Conservation (phyloP, 2,888 invertebrate species). For the Flexamia atlantica region DNA sequence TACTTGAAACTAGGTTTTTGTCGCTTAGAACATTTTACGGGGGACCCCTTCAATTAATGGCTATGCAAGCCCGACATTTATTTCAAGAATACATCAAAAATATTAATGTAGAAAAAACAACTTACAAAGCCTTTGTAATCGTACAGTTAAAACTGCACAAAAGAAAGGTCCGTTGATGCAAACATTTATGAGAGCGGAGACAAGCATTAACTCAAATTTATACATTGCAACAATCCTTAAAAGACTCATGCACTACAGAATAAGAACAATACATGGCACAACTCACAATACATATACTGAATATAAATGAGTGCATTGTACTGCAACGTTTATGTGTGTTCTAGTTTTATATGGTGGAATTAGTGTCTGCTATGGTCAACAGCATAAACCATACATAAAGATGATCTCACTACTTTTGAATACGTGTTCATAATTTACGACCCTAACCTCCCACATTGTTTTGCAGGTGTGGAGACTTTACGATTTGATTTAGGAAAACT, state of each 20-base stretch:
- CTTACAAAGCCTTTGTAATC: too few species aligned
- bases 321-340: constrained; percentile 28
- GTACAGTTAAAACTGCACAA: too few species aligned
- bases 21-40: too few species aligned
- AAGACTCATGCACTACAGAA: constrained; percentile 30
- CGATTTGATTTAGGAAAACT: too few species aligned
- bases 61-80: too few species aligned
- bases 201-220: not conserved
- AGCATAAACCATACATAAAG: not conserved
- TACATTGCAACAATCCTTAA: constrained; percentile 22
- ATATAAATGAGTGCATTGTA: constrained; percentile 12
- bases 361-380: not conserved
- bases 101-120: too few species aligned
- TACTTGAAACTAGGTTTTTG: too few species aligned
- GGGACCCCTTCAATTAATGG: too few species aligned
- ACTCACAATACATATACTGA: constrained; percentile 8
- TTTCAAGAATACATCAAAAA: too few species aligned
- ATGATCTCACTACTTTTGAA: not conserved
- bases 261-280: constrained; percentile 32
- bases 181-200: not conserved
- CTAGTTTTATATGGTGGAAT: constrained; percentile 6
- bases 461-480: too few species aligned
- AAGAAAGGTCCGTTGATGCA: too few species aligned
- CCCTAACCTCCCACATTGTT: too few species aligned
- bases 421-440: not conserved